Base-by-base conservation (phyloP, 2,888 invertebrate species). In the Ptychoptera albimana region DNA sequence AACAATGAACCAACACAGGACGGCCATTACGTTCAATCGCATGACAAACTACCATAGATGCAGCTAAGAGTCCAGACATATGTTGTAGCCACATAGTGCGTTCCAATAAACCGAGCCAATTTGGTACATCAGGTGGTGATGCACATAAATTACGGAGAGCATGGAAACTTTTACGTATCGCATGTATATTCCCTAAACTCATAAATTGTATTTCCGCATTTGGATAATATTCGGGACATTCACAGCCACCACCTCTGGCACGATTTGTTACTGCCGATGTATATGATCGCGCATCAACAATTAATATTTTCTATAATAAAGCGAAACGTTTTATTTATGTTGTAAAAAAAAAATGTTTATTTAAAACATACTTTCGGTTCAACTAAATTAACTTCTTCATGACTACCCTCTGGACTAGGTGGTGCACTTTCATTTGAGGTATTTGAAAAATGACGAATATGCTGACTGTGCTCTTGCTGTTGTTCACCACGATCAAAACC, bases 171-270 rank as follows among this genome's bases (percentile, higher is more conserved):
- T 85, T 83, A 39, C 96, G 73, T 60, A 97, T 88, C 55, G 85
- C 81, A 68, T 98, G 97, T 54, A 98, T 97, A 68, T 98, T 98
- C 44, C 94, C 91, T 61, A 98, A 72, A 61, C 84, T 85, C 92
- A 97, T 94, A 66, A 94, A 98, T 67, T 89, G 84, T 46, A 97
- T 89, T 67, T 96, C 93, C 52, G 93, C 89, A 56, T 79, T 80
- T 1, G 86, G 84, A 70, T 97, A 97, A 72, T 94, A 93, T 65
- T 94, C 94, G 43, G 82, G 79, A 61, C 87, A 93, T 63, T 98
- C 97, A 64, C 87, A 92, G 42, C 97, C 97, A 37, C 97, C 97
- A 44, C 97, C 96, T 50, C 96, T 81, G 1, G 94, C 93, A 50
- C 96, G 72, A 69, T 98, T 97, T 14, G 93, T 94, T 34, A 93